phyloP scores from a whole-genome alignment of 30 jellyfish, hydroid and myxozoan species.

The Calvadosia cruxmelitensis region DNA sequence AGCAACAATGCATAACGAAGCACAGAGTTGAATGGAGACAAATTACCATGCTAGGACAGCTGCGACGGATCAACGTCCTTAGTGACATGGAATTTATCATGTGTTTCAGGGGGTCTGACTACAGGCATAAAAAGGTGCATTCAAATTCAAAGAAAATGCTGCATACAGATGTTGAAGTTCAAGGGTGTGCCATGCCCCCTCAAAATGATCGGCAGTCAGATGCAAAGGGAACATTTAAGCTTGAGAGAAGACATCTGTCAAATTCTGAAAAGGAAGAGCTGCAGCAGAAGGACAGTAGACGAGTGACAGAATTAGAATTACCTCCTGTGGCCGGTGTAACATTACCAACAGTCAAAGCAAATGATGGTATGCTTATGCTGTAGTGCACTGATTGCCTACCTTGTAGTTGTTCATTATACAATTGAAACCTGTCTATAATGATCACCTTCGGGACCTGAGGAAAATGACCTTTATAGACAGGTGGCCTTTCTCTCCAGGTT shows the following conservation, averaged over 20 bases:
- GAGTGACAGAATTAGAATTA: slow-evolving; percentile 33
- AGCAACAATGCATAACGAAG: no score
- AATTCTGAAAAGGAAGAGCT: background rate
- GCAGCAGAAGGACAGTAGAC: background rate
- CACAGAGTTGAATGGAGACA: no score
- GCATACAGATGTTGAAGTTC: background rate
- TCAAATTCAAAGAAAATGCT: background rate
- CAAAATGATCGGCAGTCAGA: background rate
- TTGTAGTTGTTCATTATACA: no score
- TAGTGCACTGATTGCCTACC: no score
- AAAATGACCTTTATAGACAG: no score
- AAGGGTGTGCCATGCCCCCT: background rate
- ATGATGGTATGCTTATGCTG: slow-evolving; percentile 58
- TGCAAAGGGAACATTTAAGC: background rate
- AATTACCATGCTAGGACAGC: no score
- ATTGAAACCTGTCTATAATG: no score
- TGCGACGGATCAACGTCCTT: no score
- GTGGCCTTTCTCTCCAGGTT: no score
- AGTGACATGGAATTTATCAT: no score
- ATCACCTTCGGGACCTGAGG: no score
- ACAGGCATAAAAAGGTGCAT: background rate
- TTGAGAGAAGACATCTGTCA: background rate
- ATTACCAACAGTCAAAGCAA: slow-evolving; percentile 69
- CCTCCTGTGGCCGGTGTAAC: slow-evolving; percentile 61
- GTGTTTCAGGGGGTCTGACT: background rate